Evolutionary conservation across 2,113 vertebrate species (phyloP).

Genomic region (Podilymbus podiceps): DNA sequence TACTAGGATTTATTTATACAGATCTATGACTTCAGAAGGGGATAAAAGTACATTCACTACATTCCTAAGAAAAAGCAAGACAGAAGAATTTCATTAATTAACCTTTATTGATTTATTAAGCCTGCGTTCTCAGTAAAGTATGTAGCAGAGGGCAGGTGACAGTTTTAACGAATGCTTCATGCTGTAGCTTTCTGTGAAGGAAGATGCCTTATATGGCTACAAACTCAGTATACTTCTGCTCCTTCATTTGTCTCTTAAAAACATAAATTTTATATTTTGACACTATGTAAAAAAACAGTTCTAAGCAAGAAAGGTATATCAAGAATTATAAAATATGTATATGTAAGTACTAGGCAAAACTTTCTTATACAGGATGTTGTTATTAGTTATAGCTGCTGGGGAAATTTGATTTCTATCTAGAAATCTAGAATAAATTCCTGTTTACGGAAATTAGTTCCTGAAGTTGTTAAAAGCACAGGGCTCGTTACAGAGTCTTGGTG

Average conservation of each 20-base stretch:
- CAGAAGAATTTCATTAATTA: constrained; percentile 28
- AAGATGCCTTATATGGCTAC: constrained; percentile 49
- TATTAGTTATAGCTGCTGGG: not conserved
- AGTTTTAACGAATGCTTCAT: not conserved
- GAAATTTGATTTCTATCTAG: not conserved
- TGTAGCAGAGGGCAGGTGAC: constrained; percentile 18
- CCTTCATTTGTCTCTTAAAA: constrained; percentile 33
- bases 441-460: not conserved
- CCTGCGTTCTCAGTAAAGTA: not conserved
- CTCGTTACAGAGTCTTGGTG: accelerated
- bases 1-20: not conserved
- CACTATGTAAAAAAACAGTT: constrained; percentile 9
- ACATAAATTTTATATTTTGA: constrained; percentile 27
- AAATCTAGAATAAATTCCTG: not conserved
- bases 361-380: not conserved
- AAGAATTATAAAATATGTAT: not conserved
- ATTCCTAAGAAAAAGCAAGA: constrained; percentile 3
- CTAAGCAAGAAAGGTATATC: not conserved
- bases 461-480: not conserved
- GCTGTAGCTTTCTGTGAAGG: not conserved
- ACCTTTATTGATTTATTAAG: not conserved
- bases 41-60: not conserved
- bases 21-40: not conserved
- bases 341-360: not conserved
- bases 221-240: not conserved